phyloP scores from a whole-genome alignment of 2,797 vertebrate species.

The Myotis vivesi region DNA sequence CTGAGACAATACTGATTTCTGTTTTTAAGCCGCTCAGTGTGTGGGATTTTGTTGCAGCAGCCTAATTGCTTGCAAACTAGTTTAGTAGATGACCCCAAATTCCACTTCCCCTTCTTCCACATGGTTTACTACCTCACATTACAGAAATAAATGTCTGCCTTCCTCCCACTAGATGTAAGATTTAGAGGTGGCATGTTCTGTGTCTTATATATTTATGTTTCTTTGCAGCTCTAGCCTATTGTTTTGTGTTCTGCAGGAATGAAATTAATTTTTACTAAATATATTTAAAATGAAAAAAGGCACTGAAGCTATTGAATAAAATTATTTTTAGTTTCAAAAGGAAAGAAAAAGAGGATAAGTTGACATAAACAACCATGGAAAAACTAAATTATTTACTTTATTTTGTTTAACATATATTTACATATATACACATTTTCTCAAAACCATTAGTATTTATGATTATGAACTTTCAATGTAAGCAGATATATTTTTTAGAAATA shows the following conservation, averaged over 20 bases:
- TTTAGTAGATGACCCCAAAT: neutral
- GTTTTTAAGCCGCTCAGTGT: neutral
- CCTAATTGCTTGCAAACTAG: neutral
- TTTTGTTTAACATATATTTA: constrained; percentile 55
- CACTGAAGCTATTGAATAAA: constrained; percentile 49
- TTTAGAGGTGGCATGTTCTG: neutral
- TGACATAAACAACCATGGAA: constrained; percentile 42
- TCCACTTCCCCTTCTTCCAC: neutral
- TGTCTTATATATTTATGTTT: neutral
- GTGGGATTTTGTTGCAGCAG: neutral
- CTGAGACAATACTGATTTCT: neutral
- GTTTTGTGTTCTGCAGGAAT: neutral
- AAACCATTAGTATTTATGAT: constrained; percentile 67
- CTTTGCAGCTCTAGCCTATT: neutral
- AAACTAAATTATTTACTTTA: constrained; percentile 63
- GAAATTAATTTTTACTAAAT: constrained; percentile 14
- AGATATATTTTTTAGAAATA: constrained; percentile 52
- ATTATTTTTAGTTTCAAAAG: constrained; percentile 35
- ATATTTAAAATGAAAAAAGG: constrained; percentile 31
- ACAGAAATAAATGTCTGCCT: neutral
- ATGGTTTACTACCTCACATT: neutral
- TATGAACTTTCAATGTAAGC: constrained; percentile 15
- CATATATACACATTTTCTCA: neutral
- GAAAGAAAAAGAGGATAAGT: constrained; percentile 51
- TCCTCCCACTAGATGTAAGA: neutral